Conservation (phyloP, 2,113 vertebrate species). For the Naja naja region DNA sequence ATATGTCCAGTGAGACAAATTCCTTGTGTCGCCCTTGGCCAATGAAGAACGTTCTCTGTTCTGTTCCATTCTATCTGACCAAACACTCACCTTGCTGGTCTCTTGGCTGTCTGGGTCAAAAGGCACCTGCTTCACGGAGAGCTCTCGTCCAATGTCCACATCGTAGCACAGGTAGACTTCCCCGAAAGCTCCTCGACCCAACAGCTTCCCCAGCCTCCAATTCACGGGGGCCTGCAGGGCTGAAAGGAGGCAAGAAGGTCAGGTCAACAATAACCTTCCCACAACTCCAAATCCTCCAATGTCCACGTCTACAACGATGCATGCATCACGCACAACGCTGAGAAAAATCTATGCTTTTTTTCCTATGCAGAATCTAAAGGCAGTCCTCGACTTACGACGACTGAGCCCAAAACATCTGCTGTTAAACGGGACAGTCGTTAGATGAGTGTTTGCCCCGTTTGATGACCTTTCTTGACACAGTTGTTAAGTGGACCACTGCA, state of each 20-base stretch:
- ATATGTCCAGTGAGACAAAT: neutral
- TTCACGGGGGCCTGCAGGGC: conserved; percentile 87
- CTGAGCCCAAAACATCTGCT: neutral
- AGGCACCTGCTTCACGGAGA: conserved; percentile 90
- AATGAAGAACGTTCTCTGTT: neutral
- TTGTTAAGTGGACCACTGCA: neutral
- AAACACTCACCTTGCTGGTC: conserved; percentile 82
- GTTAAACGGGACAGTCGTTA: neutral
- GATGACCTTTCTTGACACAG: neutral
- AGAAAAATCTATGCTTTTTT: neutral
- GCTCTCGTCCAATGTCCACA: conserved; percentile 85
- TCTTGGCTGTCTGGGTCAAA: conserved; percentile 87
- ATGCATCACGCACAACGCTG: fast-evolving
- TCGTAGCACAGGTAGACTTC: conserved; percentile 92
- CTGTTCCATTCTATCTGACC: neutral
- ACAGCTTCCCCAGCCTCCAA: conserved; percentile 87
- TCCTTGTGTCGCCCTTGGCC: neutral
- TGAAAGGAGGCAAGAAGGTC: conserved; percentile 38
- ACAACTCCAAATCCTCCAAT: too few relatives aligned
- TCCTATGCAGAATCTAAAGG: neutral
- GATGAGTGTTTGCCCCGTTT: neutral
- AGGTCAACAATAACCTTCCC: too few relatives aligned
- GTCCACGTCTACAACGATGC: fast-evolving
- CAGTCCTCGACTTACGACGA: neutral
- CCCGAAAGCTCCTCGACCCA: conserved; percentile 87